Conservation (phyloP, 2,797 vertebrate genomes). For the Urophycis tenuis region DNA sequence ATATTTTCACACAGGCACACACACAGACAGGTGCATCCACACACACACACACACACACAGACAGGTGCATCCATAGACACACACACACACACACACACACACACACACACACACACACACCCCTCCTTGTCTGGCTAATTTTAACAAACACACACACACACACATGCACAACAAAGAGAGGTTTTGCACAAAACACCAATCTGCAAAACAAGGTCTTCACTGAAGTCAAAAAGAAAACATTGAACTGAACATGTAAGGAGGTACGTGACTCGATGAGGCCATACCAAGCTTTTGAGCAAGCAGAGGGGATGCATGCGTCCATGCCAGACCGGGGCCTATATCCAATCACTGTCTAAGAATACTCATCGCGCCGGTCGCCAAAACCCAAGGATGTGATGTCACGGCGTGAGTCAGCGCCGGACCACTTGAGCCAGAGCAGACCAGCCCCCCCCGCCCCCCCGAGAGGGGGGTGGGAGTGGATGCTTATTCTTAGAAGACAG, state of each 20-base stretch:
- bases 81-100: slow-evolving; percentile 27
- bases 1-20: slow-evolving; percentile 8
- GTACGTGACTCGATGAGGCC: slow-evolving; percentile 56
- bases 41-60: neutral
- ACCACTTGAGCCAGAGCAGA: neutral
- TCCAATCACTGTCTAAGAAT: slow-evolving; percentile 50
- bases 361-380: slow-evolving; percentile 41
- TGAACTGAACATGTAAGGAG: slow-evolving; percentile 60
- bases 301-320: slow-evolving; percentile 20
- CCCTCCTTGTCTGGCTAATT: slow-evolving; percentile 22
- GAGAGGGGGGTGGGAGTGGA: no score
- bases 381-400: neutral
- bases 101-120: slow-evolving; percentile 41
- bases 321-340: slow-evolving; percentile 58
- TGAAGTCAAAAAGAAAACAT: slow-evolving; percentile 61
- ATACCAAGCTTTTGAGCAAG: slow-evolving; percentile 22
- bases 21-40: slow-evolving; percentile 14
- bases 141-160: slow-evolving; percentile 57
- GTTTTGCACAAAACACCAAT: slow-evolving; percentile 66
- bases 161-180: slow-evolving; percentile 70
- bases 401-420: neutral
- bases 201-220: slow-evolving; percentile 75
- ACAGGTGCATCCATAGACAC: slow-evolving; percentile 22
- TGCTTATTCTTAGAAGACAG: slow-evolving; percentile 53
- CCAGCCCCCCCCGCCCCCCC: no score